Evolutionary conservation across 2,888 invertebrate species (phyloP), one percentile per base, ranked within the genome.

Genomic region (Coelopa pilipes): DNA sequence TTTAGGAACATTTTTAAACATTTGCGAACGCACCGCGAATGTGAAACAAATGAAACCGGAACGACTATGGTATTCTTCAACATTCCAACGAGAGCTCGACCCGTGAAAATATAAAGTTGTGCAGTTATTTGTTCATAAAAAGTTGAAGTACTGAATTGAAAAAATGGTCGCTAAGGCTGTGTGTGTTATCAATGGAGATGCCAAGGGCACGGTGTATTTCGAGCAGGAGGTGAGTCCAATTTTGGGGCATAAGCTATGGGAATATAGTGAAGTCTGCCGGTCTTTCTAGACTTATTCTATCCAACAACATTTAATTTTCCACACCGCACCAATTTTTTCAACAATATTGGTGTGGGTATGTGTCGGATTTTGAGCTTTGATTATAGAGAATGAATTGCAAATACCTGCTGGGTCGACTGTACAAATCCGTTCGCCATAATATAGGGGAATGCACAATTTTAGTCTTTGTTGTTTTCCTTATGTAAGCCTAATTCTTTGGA

Each of bases 111-210:
- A 62, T 45, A 24, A 45, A 34, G 9, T 45, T 0, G 1, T 45
- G 5, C 1, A 17, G 1, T 65, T 46, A 46, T 59, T 59, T 24
- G 11, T 59, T 13, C 19, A 59, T 59, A 59, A 13, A 21, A 13
- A 59, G 7, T 59, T 21, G 13, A 59, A 72, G 71, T 65, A 69
- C 21, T 12, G 70, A 60, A n/a, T n/a, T n/a, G n/a, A 10, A 59
- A 86, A 82, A 81, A 92, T 92, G 92, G 88, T 90, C 76, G 85
- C 86, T 24, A 95, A 93, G 90, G 96, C 96, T 74, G 96, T 96
- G 75, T 95, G 95, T 86, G 95, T 96, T 80, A 90, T 97, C 78
- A 93, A 92, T 78, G 96, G 96, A 34, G 95, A 96, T 86, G 94
- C 95, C 53, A 91, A 90, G 81, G 97, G 97, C 78, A 94, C 94